A percentile compares a stretch with the other conserved stretches of the same genome.
Conservation (phyloP, 2,797 vertebrate species). For the Gymnothorax reevesii region DNA sequence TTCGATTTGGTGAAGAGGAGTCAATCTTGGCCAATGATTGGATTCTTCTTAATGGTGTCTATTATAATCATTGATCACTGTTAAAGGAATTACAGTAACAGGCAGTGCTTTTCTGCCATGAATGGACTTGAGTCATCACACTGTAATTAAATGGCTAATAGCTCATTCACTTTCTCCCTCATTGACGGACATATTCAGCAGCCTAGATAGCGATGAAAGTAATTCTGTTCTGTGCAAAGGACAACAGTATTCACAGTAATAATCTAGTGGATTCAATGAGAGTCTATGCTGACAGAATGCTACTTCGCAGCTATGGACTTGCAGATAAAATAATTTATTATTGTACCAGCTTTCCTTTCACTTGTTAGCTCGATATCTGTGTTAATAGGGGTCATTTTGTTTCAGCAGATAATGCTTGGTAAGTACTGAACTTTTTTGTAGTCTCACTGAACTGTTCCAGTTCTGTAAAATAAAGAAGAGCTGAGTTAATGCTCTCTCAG, state of each 20-base stretch:
- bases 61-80: background rate
- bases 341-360: background rate
- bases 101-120: conserved; percentile 26
- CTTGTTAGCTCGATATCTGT: background rate
- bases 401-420: background rate
- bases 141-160: conserved; percentile 42
- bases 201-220: conserved; percentile 31
- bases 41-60: conserved; percentile 38
- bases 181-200: conserved; percentile 30
- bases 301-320: conserved; percentile 7
- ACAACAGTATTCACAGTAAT: conserved; percentile 22
- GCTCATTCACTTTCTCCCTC: conserved; percentile 34
- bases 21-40: conserved; percentile 30
- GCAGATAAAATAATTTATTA: background rate
- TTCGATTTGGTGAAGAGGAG: conserved; percentile 44
- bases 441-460: background rate
- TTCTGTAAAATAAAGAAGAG: background rate
- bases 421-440: background rate
- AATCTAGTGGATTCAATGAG: conserved; percentile 13
- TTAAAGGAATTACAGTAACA: conserved; percentile 35
- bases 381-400: background rate
- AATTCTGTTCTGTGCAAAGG: conserved; percentile 18
- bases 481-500: background rate
- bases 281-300: conserved; percentile 16
- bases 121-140: conserved; percentile 46